A percentile compares a stretch with the other conserved stretches of the same genome.
Evolutionary conservation across 2,888 invertebrate genomes (phyloP).

Genomic region (Lordiphosa fenestrarum): DNA sequence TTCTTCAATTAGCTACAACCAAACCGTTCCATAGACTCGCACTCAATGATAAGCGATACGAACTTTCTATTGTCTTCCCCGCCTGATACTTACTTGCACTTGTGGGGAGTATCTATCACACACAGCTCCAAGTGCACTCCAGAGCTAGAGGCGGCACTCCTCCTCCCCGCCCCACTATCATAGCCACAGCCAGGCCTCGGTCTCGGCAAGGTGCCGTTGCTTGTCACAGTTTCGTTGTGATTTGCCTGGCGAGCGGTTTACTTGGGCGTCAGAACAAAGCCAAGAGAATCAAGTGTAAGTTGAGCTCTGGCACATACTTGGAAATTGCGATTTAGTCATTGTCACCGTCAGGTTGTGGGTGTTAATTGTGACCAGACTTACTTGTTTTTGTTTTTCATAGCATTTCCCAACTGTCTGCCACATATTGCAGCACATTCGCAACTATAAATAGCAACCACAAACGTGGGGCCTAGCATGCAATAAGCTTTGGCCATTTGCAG

Average conservation of each 20-base stretch:
- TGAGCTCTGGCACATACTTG: conserved; percentile 20
- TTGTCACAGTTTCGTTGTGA: conserved; percentile 50
- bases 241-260: conserved; percentile 40
- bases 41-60: conserved; percentile 32
- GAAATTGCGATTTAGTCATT: too few species aligned
- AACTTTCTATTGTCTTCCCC: conserved; percentile 31
- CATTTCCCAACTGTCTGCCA: background rate
- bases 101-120: conserved; percentile 14
- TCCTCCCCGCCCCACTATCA: too few species aligned
- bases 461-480: conserved; percentile 32
- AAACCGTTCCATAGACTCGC: conserved; percentile 5
- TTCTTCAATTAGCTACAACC: background rate
- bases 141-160: background rate
- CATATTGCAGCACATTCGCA: conserved; percentile 27
- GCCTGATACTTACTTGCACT: conserved; percentile 11
- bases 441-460: conserved; percentile 40
- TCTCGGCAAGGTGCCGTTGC: conserved; percentile 30
- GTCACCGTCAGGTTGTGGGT: background rate
- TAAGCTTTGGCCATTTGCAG: conserved; percentile 23
- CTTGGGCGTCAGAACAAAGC: background rate
- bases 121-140: conserved; percentile 5
- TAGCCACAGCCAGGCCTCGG: conserved; percentile 12
- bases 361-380: conserved; percentile 3
- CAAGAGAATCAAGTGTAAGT: conserved; percentile 41
- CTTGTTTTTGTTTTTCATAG: conserved; percentile 1